These are phyloP conservation scores for Drosophila sp. DNA, from an alignment of 1,140 invertebrate species.

Conservation along the genomic window DNA sequence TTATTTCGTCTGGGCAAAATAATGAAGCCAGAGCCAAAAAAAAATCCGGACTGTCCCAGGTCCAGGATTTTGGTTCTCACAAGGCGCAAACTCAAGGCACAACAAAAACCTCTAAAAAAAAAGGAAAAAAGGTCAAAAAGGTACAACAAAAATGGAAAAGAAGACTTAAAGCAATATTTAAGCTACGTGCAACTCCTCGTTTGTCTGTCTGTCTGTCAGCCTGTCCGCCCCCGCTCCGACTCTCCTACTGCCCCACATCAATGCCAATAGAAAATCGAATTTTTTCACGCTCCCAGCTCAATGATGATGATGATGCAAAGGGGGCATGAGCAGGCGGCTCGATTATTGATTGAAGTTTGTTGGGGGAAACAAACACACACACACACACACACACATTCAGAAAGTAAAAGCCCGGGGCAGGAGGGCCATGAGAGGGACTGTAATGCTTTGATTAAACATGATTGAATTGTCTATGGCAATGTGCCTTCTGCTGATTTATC, in stretches of 20 bases:
- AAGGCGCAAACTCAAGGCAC: slow-evolving; percentile 63
- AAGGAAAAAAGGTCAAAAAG: slow-evolving; percentile 68
- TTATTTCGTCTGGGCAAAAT: slow-evolving; percentile 71
- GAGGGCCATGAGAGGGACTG: slow-evolving; percentile 18
- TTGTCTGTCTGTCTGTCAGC: no score
- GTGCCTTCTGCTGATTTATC: slow-evolving; percentile 38
- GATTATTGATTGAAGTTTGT: slow-evolving; percentile 70
- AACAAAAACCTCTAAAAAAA: slow-evolving; percentile 61
- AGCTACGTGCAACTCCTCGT: slow-evolving; percentile 5
- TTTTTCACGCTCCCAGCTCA: slow-evolving; percentile 39
- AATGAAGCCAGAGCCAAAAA: slow-evolving; percentile 52
- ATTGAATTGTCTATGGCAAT: slow-evolving; percentile 72
- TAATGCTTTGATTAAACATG: slow-evolving; percentile 76
- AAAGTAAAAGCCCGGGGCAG: not conserved
- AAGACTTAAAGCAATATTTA: slow-evolving; percentile 57
- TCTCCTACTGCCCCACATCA: slow-evolving; percentile 54
- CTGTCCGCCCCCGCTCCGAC: slow-evolving; percentile 15
- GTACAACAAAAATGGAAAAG: slow-evolving; percentile 51
- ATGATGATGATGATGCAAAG: slow-evolving; percentile 46
- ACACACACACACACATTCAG: slow-evolving; percentile 14
- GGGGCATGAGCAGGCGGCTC: slow-evolving; percentile 25
- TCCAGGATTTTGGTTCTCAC: slow-evolving; percentile 9
- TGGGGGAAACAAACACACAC: slow-evolving; percentile 27
- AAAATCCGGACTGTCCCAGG: slow-evolving; percentile 27
- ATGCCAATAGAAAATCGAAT: slow-evolving; percentile 70